Base-by-base conservation (phyloP, 2,113 vertebrate genomes). In the Chaetodon trifascialis region DNA sequence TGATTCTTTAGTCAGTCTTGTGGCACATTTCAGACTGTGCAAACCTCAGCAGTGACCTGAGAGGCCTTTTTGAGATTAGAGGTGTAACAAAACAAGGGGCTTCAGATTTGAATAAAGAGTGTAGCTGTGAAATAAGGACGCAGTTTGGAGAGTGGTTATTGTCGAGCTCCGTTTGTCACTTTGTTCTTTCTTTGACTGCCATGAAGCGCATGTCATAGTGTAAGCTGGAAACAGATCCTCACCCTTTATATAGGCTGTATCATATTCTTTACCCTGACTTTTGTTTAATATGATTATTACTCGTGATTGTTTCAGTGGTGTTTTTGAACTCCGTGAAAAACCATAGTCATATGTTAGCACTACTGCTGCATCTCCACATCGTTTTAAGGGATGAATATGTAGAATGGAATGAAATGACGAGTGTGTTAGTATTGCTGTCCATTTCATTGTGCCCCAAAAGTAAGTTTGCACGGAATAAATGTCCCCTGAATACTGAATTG, bases 301-400 rank as follows among this genome's bases (percentile, higher is more conserved):
- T 90, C 58, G 91, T 92, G 82, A 86, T 91, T 58, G 91, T 91
- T 92, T 68, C 8, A 16, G 49, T 89, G 80, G 86, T 91, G 88
- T 91, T 86, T 86, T 74, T 79, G 56, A 81, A 49, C 70, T 82
- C 23, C 0, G 54, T 76, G 40, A 82, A 75, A 82, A 73, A 44
- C 38, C 30, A 49, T 49, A 79, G 66, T 83, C 68, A 63, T 73
- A 36, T 58, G 79, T 87, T 77, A 21, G 75, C 67, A 23, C 66
- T 49, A 79, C 82, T 76, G 88, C 71, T 77, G 44, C 60, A 60
- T 79, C 56, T 89, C 67, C 51, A 56, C 66, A 12, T 88, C 73
- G 62, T 82, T 89, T 74, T 73, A 83, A 80, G 67, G 68, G 81
- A 83, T 51, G 76, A 70, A 25, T 82, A 17, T 40, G 36, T 74